Conservation (phyloP, 2,113 vertebrate species). For the Peucedramus taeniatus region DNA sequence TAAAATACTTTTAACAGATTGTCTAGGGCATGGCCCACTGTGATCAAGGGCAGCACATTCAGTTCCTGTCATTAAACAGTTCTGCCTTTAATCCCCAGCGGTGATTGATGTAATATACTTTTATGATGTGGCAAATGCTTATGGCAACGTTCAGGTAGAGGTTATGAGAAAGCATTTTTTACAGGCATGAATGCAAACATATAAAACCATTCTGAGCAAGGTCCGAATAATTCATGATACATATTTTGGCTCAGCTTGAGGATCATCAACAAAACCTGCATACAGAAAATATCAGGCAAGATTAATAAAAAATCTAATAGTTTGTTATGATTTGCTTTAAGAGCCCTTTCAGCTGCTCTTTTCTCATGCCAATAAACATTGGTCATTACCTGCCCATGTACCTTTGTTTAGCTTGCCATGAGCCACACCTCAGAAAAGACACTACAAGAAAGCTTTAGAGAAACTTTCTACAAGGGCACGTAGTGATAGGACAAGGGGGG, state of each 20-base stretch:
- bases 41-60: not conserved
- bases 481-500: not conserved
- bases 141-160: not conserved
- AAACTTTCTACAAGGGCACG: not conserved
- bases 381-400: not conserved
- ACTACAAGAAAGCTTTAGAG: not conserved
- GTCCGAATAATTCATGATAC: not conserved
- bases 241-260: not conserved
- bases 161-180: not conserved
- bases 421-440: not conserved
- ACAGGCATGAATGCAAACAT: not conserved
- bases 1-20: not conserved
- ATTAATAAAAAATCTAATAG: not conserved
- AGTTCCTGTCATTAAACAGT: not conserved
- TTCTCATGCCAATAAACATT: not conserved
- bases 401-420: not conserved
- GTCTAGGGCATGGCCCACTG: not conserved
- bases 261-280: not conserved
- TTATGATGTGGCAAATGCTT: not conserved
- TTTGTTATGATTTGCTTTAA: slow-evolving; percentile 4
- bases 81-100: not conserved
- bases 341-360: not conserved
- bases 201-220: not conserved
- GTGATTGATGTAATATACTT: not conserved
- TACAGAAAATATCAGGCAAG: not conserved